These are phyloP conservation scores for Paracanthobrama guichenoti DNA, from an alignment of 2,113 vertebrate species.

Conservation along the genomic window DNA sequence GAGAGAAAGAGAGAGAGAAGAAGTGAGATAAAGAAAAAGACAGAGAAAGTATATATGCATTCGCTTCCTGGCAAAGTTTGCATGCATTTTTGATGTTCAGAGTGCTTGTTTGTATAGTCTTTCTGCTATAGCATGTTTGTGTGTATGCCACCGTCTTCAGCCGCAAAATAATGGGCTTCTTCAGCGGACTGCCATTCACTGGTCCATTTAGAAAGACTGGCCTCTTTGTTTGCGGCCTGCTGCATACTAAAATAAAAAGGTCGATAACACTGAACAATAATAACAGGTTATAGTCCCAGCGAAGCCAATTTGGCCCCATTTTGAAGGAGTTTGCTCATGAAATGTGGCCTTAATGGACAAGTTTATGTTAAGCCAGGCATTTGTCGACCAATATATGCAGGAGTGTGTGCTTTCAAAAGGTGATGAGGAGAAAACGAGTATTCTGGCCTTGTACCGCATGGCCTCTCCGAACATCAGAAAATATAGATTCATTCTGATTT, in stretches of 20 bases:
- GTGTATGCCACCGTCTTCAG: conserved; percentile 24
- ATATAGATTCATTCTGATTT: conserved; percentile 31
- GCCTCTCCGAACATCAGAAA: conserved; percentile 23
- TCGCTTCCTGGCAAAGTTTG: conserved; percentile 5
- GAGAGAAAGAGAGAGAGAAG: background rate
- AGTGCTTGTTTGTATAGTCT: conserved; percentile 17
- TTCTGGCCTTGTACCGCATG: conserved; percentile 14
- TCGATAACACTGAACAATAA: conserved; percentile 64
- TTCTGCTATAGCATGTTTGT: background rate
- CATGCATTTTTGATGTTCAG: conserved; percentile 33
- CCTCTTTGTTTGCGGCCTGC: conserved; percentile 45
- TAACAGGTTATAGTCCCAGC: conserved; percentile 60
- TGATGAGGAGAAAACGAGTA: conserved; percentile 43
- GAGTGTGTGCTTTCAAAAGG: conserved; percentile 38
- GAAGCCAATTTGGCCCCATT: conserved; percentile 53
- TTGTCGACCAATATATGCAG: conserved; percentile 41
- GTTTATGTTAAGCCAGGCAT: conserved; percentile 52
- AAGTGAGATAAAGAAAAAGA: background rate
- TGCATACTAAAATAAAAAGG: conserved; percentile 63
- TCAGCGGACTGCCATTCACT: conserved; percentile 42
- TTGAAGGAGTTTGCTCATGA: conserved; percentile 55
- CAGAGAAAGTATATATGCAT: background rate
- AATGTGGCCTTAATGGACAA: conserved; percentile 54
- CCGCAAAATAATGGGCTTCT: conserved; percentile 51
- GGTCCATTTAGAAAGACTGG: conserved; percentile 50